Conservation (phyloP, 2,113 vertebrate species). For the Grallaria varia region DNA sequence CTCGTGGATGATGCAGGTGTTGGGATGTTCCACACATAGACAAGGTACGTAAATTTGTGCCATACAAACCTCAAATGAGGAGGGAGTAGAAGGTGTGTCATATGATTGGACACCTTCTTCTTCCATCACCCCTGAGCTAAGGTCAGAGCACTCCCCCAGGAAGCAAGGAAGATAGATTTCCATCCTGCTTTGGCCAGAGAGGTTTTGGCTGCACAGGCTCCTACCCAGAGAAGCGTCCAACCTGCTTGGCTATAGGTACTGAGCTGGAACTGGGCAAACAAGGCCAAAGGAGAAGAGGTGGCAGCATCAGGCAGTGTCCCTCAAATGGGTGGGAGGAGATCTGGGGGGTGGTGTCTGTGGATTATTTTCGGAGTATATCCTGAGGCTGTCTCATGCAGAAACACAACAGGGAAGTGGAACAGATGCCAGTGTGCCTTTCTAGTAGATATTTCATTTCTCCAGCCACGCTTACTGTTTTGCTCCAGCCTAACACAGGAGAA, state of each 20-base stretch:
- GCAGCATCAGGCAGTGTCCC: neutral
- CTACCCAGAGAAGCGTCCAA: rapidly evolving
- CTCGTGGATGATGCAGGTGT: neutral
- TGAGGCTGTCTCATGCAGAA: neutral
- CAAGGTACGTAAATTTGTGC: neutral
- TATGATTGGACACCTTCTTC: neutral
- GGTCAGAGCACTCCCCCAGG: neutral
- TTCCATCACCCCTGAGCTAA: neutral
- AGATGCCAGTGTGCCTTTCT: neutral
- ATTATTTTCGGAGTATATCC: neutral
- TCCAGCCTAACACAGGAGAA: neutral
- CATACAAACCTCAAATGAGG: neutral
- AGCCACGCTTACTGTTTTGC: neutral
- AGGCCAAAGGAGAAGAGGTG: neutral
- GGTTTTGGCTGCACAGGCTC: neutral
- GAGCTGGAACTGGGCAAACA: neutral
- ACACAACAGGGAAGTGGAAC: neutral
- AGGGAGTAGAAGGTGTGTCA: neutral
- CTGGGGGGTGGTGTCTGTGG: neutral
- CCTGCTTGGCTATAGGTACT: neutral
- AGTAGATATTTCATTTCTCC: neutral
- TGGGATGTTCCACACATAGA: neutral
- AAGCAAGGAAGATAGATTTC: neutral
- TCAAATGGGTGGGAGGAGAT: neutral
- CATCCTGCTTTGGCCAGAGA: neutral